phyloP scores from a whole-genome alignment of 1,140 invertebrate species.

The Radopholus similis region DNA sequence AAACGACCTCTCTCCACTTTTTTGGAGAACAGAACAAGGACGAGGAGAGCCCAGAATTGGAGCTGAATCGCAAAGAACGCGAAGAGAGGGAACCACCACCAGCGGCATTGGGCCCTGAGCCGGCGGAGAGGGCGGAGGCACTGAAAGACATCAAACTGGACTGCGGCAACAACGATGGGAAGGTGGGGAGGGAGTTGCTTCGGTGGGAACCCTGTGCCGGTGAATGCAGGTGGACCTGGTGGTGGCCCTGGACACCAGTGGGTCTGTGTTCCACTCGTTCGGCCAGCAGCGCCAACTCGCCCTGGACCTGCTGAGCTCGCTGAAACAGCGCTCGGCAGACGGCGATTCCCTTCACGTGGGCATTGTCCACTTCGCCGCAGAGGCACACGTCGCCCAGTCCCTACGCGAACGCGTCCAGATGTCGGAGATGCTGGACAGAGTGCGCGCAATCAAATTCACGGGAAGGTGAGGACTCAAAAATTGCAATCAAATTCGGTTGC shows the following conservation, averaged over 20 bases:
- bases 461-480: slow-evolving; percentile 8
- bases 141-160: neutral
- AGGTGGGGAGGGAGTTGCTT: neutral
- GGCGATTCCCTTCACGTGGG: slow-evolving; percentile 8
- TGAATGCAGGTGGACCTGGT: slow-evolving; percentile 42
- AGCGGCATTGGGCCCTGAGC: neutral
- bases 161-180: neutral
- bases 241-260: slow-evolving; percentile 47
- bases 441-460: slow-evolving; percentile 38
- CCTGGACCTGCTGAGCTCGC: slow-evolving; percentile 27
- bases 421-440: slow-evolving; percentile 15
- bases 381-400: slow-evolving; percentile 15
- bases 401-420: slow-evolving; percentile 1
- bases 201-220: neutral
- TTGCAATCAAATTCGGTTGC: neutral
- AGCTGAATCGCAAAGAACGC: neutral
- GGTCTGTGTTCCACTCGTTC: slow-evolving; percentile 39
- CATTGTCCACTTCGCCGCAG: slow-evolving; percentile 19
- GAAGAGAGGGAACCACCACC: neutral
- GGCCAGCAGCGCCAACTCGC: slow-evolving; percentile 35
- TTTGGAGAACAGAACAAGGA: too few relatives aligned
- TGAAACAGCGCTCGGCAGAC: slow-evolving; percentile 17
- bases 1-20: too few relatives aligned
- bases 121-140: neutral
- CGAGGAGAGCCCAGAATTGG: too few relatives aligned